A percentile compares a stretch with the other conserved stretches of the same genome.
These are phyloP conservation scores for Pao palembangensis DNA, from an alignment of 2,113 vertebrate species.

Conservation along the genomic window DNA sequence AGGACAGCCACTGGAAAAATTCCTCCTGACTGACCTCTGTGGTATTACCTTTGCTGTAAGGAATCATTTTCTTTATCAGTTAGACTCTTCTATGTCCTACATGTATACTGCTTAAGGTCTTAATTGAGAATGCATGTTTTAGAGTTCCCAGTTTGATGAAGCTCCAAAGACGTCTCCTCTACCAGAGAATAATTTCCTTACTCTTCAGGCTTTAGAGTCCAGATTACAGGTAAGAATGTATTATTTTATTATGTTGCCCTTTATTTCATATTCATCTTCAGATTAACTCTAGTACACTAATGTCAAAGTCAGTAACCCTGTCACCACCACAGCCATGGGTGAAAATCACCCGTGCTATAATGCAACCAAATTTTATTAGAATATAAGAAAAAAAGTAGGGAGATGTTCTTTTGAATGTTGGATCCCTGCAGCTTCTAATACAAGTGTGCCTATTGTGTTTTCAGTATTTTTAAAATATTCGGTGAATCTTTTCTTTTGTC, in stretches of 20 bases:
- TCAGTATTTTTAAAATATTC: background rate
- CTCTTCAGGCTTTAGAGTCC: constrained; percentile 81
- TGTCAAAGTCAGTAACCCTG: no score
- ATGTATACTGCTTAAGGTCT: background rate
- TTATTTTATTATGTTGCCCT: background rate
- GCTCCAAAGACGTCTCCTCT: constrained; percentile 44
- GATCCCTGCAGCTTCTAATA: no score
- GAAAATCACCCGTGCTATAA: no score
- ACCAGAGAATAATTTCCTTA: constrained; percentile 75
- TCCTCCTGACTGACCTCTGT: constrained; percentile 84
- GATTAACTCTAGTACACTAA: no score
- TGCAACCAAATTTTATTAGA: no score
- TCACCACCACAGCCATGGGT: no score
- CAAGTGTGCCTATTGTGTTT: background rate
- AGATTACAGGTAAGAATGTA: constrained; percentile 81
- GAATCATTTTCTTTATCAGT: background rate
- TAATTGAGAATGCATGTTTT: background rate
- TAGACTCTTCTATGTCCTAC: background rate
- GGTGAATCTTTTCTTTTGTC: background rate
- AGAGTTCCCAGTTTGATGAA: constrained; percentile 30
- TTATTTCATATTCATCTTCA: background rate
- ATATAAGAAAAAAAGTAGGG: no score
- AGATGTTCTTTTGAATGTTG: background rate
- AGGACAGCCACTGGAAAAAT: constrained; percentile 61
- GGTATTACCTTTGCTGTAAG: constrained; percentile 81